phyloP scores from a whole-genome alignment of 2,113 vertebrate genomes.

The Cebidichthys violaceus region DNA sequence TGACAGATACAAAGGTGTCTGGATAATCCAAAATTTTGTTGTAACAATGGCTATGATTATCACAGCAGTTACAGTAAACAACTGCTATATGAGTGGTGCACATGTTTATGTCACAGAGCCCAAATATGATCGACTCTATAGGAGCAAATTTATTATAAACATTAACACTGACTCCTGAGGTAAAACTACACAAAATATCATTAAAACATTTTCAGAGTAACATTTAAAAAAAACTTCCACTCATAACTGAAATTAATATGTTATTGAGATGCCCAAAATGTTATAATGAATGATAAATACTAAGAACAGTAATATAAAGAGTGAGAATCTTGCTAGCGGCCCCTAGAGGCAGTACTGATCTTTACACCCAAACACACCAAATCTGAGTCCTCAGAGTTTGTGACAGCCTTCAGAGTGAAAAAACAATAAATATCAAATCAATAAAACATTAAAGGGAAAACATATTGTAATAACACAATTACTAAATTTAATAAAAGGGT shows the following conservation, averaged over 20 bases:
- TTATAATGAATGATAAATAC: background rate
- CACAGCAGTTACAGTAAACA: background rate
- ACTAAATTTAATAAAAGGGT: background rate
- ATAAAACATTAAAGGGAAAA: background rate
- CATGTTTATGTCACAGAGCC: background rate
- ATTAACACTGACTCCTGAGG: slow-evolving; percentile 19
- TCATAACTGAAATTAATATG: background rate
- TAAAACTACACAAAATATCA: background rate
- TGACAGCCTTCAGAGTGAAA: background rate
- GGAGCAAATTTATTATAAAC: background rate
- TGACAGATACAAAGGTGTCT: background rate
- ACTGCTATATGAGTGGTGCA: too few relatives aligned
- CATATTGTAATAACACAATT: background rate
- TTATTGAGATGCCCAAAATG: background rate
- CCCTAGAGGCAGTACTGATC: background rate
- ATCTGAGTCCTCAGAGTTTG: background rate
- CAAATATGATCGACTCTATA: background rate
- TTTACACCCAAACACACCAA: background rate
- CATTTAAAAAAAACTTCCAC: background rate
- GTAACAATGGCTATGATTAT: background rate
- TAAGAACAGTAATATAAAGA: background rate
- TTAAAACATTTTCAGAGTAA: background rate
- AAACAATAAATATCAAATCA: background rate
- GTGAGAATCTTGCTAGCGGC: background rate
- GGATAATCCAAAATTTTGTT: background rate